Evolutionary conservation across 2,797 vertebrate species (phyloP), one percentile per base, ranked within the genome.

Genomic region (Argya squamiceps): DNA sequence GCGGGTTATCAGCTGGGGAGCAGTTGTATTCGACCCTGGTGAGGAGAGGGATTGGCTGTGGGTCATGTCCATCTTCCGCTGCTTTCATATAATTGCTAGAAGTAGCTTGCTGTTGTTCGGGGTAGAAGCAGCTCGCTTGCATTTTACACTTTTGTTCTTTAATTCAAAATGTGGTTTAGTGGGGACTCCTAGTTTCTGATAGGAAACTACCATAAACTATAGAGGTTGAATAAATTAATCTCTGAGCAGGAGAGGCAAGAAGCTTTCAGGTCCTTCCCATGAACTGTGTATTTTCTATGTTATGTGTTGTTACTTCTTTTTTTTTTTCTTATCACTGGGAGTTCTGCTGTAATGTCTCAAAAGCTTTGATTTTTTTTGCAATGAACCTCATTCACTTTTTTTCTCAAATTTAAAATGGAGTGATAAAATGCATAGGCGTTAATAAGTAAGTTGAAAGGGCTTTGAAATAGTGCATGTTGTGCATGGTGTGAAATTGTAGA

Each of bases 381-480:
- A 32, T 41, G 44, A 49, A 39, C 36, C 17, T 89, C 7, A 30
- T 87, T 82, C 1, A 6, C 34, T 75, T 62, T 58, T 56, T 18
- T 17, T 0, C 32, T 85, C 44, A 44, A 47, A 91, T 90, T 69
- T 91, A 69, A 84, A 92, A 67, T 64, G 43, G 47, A 78, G 34
- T 63, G 44, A 78, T 89, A 86, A 90, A 93, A 92, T 69, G 21
- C 63, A 49, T n/a, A 63, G 70, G 56, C 4, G 2, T 78, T 84
- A 83, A 81, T 91, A 93, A 94, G 69, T 85, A 81, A 95, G 89
- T 96, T 94, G 92, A 93, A 96, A 93, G 36, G 81, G 92, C 82
- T 97, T 95, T 81, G 87, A 94, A 92, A 96, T 63, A 84, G 43
- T 34, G 43, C 39, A 6, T 91, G 86, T 87, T 90, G 86, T 87